phyloP scores from a whole-genome alignment of 2,888 invertebrate genomes.

The Heliconius hortense region DNA sequence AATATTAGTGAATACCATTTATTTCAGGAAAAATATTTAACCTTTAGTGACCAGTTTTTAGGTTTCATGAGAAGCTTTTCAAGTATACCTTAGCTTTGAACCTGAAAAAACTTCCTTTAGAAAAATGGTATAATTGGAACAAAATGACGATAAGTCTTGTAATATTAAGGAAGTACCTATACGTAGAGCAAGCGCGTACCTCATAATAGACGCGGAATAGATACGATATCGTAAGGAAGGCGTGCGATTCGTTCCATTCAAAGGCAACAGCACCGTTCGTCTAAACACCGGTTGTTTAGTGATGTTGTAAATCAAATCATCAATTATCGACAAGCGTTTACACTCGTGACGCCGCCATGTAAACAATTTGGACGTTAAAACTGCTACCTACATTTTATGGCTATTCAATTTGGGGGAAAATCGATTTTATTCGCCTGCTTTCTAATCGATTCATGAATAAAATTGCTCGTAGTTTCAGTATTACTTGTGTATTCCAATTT shows the following conservation, averaged over 20 bases:
- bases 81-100: neutral
- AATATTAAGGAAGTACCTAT: neutral
- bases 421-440: conserved; percentile 80
- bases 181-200: neutral
- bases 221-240: conserved; percentile 49
- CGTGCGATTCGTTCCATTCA: conserved; percentile 60
- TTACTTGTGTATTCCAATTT: conserved; percentile 55
- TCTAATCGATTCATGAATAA: conserved; percentile 72
- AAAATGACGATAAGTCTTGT: too few species aligned
- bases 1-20: too few species aligned
- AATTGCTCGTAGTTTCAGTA: conserved; percentile 61
- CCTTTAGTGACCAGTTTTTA: too few species aligned
- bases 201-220: conserved; percentile 21
- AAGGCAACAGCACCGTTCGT: conserved; percentile 68
- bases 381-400: conserved; percentile 77
- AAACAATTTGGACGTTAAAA: conserved; percentile 79
- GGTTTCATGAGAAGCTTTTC: neutral
- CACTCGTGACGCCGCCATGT: conserved; percentile 80
- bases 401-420: conserved; percentile 80
- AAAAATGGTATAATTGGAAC: too few species aligned
- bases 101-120: too few species aligned
- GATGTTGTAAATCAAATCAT: conserved; percentile 82
- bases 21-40: too few species aligned
- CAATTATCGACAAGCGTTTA: conserved; percentile 82
- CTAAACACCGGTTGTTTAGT: conserved; percentile 81